Evolutionary conservation across 2,888 invertebrate species (phyloP).

Genomic region (Pammene fasciana): DNA sequence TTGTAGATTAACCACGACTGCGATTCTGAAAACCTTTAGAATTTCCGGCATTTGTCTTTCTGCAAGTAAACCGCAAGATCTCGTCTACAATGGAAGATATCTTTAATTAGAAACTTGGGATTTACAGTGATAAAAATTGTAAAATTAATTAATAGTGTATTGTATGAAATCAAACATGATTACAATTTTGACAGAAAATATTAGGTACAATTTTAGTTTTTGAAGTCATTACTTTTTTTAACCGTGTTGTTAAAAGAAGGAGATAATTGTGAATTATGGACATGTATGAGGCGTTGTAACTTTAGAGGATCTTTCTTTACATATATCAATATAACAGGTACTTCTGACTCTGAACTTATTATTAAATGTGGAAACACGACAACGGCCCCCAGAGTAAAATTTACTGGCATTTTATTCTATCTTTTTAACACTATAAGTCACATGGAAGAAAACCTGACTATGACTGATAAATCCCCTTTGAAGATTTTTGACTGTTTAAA

Average conservation of each 20-base stretch:
- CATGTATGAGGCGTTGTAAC: conserved; percentile 4
- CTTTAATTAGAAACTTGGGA: conserved; percentile 18
- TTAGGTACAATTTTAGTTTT: too few relatives aligned
- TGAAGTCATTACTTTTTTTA: too few relatives aligned
- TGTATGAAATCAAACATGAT: background rate
- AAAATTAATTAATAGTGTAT: conserved; percentile 52
- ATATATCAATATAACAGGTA: conserved; percentile 64
- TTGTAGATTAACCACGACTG: conserved; percentile 11
- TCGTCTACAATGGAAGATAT: conserved; percentile 21
- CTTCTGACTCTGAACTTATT: conserved; percentile 58
- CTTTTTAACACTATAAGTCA: conserved; percentile 18
- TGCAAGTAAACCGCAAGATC: conserved; percentile 12
- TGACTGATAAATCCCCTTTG: background rate
- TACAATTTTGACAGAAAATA: too few relatives aligned
- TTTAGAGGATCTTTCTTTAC: conserved; percentile 52
- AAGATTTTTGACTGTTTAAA: background rate
- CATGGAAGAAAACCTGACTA: conserved; percentile 6
- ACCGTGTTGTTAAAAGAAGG: too few relatives aligned
- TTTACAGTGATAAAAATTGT: conserved; percentile 13
- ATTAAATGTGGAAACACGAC: conserved; percentile 21
- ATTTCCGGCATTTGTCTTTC: conserved; percentile 30
- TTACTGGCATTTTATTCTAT: conserved; percentile 16
- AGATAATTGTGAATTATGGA: background rate
- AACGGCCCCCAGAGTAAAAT: conserved; percentile 23
- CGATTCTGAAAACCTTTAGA: conserved; percentile 13